phyloP scores from a whole-genome alignment of 2,888 invertebrate genomes.

The Linyphia triangularis region DNA sequence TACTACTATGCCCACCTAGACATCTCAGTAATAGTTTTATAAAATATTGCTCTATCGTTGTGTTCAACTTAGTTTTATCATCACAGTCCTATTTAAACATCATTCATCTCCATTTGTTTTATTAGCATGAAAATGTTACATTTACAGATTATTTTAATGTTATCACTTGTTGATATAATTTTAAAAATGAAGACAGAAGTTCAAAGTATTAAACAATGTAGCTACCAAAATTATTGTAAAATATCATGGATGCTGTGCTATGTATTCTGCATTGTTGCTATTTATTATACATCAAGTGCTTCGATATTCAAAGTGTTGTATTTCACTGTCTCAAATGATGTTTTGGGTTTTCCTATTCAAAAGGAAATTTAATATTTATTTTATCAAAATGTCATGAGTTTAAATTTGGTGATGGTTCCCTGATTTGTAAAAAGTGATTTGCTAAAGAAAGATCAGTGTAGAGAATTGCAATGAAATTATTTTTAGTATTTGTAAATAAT shows the following conservation, averaged over 20 bases:
- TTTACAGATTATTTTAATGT: conserved; percentile 19
- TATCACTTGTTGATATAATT: conserved; percentile 33
- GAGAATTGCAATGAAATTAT: conserved; percentile 43
- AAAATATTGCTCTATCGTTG: neutral
- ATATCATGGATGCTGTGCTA: conserved; percentile 14
- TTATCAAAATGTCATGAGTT: conserved; percentile 14
- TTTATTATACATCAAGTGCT: conserved; percentile 49
- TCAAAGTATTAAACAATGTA: conserved; percentile 19
- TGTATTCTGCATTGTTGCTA: conserved; percentile 33
- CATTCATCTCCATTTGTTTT: neutral
- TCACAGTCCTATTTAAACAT: neutral
- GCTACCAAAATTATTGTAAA: conserved; percentile 6
- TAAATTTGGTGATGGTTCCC: conserved; percentile 43
- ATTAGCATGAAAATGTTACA: conserved; percentile 1
- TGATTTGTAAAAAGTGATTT: conserved; percentile 47
- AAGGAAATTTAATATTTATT: conserved; percentile 18
- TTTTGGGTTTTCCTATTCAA: conserved; percentile 18
- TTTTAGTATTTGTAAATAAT: conserved; percentile 67
- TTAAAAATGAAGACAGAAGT: conserved; percentile 3
- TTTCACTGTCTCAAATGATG: conserved; percentile 23
- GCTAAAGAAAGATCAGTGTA: conserved; percentile 38
- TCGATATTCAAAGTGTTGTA: conserved; percentile 52
- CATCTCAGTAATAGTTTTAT: neutral
- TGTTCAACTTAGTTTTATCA: neutral
- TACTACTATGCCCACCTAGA: neutral